A percentile compares a stretch with the other conserved stretches of the same genome.
Evolutionary conservation across 2,113 vertebrate species (phyloP).

Genomic region (Cryptotis parvus): DNA sequence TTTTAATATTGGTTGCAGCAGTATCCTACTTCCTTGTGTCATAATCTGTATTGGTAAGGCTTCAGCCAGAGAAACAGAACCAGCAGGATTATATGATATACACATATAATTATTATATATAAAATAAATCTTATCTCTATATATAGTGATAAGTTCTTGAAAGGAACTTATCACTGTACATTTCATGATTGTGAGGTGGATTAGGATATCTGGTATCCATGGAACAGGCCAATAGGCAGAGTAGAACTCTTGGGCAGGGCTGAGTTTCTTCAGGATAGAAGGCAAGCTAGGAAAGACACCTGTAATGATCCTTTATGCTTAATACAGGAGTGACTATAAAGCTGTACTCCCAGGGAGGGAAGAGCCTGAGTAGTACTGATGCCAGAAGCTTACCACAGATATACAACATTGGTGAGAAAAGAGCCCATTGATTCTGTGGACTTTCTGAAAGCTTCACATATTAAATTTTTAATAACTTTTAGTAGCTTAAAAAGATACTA

Average conservation of each 20-base stretch:
- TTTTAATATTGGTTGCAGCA: not conserved
- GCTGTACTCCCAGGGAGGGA: not conserved
- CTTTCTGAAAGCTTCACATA: not conserved
- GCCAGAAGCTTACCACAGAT: not conserved
- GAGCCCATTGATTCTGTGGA: not conserved
- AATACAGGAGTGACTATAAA: not conserved
- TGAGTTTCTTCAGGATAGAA: not conserved
- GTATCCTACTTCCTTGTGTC: not conserved
- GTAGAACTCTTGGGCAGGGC: not conserved
- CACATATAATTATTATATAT: not conserved
- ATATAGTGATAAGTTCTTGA: not conserved
- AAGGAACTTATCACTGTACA: not conserved
- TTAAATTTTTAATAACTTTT: conserved; percentile 36
- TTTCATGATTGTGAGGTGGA: not conserved
- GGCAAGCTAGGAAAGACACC: not conserved
- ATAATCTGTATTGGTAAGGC: not conserved
- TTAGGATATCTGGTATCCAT: not conserved
- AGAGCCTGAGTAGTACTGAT: not conserved
- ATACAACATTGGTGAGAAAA: not conserved
- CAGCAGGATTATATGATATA: not conserved
- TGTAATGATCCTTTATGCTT: not conserved
- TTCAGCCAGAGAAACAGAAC: not conserved
- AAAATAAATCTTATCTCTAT: no score
- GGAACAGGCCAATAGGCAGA: not conserved
- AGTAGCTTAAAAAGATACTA: no score